Evolutionary conservation across 2,113 vertebrate genomes (phyloP), one percentile per base, ranked within the genome.

Genomic region (Mustela lutreola): DNA sequence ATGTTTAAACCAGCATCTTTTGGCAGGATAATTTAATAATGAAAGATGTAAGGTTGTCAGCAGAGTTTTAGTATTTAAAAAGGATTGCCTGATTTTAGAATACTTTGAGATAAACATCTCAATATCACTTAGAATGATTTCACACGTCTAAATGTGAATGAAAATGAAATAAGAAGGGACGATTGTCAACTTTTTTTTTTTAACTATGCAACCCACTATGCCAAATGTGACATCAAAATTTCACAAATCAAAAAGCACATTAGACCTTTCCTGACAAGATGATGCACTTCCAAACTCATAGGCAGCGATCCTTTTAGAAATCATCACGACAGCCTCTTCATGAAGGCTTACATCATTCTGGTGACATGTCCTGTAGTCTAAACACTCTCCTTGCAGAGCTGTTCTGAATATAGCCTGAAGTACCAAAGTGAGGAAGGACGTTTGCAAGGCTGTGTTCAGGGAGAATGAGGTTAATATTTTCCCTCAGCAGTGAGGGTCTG

Each of bases 381-480:
- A 94, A 1, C 2, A 70, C 67, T 88, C 19, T 78, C 62, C 60
- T 16, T 75, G 33, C 48, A 79, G 26, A 28, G 4, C 15, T 88
- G 3, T 42, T 95, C 33, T 80, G 83, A 93, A 78, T 11, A 19
- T 24, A 95, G 76, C 82, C 75, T 58, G 48, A 62, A 48, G 76
- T 50, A 63, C 21, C 31, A 70, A 92, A 94, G 94, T 2, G 14
- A 89, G 22, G 19, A 89, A 48, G 71, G 80, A n/a, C n/a, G 67
- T 92, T 89, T 62, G 62, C 31, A 70, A 45, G 75, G 36, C 65
- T 87, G 28, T 87, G 91, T 60, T 84, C 86, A 70, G 71, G 71
- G 67, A 94, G 56, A 96, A 58, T 33, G n/a, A 76, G 33, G 33
- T 56, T 94, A 88, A 58, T 96, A 42, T 78, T 89, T 89, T 82